Conservation (phyloP, 2,888 invertebrate genomes). For the Spialia ferax region DNA sequence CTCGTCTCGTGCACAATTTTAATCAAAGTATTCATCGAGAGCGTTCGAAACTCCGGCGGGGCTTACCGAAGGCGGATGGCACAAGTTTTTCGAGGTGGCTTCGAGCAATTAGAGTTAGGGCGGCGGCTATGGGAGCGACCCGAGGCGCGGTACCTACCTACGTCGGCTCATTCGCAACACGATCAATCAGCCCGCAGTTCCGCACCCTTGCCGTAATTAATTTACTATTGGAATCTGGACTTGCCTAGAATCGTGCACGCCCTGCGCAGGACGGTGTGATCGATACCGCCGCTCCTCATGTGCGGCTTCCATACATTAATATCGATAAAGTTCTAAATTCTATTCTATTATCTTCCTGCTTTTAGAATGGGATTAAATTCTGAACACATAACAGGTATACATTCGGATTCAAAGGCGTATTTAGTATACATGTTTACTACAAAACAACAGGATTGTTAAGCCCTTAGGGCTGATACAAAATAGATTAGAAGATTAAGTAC, state of each 20-base stretch:
- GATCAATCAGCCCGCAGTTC: slow-evolving; percentile 62
- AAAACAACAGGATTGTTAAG: no score
- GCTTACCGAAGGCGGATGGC: slow-evolving; percentile 19
- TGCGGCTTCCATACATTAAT: slow-evolving; percentile 2
- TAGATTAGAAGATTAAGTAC: no score
- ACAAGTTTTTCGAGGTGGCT: slow-evolving; percentile 31
- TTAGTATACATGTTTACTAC: neutral
- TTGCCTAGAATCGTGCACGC: slow-evolving; percentile 7
- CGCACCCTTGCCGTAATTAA: slow-evolving; percentile 67
- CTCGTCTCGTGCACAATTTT: slow-evolving; percentile 44
- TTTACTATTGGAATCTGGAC: slow-evolving; percentile 50
- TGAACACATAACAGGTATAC: neutral
- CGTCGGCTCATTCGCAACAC: slow-evolving; percentile 45
- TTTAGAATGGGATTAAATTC: neutral
- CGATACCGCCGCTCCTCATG: slow-evolving; percentile 20
- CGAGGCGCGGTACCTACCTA: slow-evolving; percentile 59
- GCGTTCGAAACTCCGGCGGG: slow-evolving; percentile 30
- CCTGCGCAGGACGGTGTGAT: slow-evolving; percentile 14
- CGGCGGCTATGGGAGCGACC: slow-evolving; percentile 53
- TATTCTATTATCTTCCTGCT: neutral
- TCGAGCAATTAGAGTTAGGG: slow-evolving; percentile 10
- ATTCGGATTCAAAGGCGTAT: neutral
- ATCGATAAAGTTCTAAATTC: neutral
- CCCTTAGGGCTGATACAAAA: no score
- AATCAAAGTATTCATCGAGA: slow-evolving; percentile 43